These are phyloP conservation scores for Ceratosolen solmsi DNA, from an alignment of 1,140 invertebrate species.

Conservation along the genomic window DNA sequence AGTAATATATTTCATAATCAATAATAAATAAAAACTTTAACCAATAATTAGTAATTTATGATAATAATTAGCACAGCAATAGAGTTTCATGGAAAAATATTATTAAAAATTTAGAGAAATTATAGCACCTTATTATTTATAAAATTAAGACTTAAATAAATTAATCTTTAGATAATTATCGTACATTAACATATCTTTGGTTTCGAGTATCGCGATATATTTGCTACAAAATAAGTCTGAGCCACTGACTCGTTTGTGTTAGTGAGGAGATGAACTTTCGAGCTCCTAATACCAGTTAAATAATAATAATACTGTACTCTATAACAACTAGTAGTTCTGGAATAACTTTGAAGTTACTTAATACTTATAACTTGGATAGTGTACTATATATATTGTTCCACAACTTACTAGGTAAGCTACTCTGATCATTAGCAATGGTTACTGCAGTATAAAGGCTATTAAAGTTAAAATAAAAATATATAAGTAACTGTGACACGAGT, in stretches of 20 bases:
- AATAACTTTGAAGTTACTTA: constrained; percentile 10
- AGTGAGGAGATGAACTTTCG: not conserved
- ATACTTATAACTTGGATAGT: not conserved
- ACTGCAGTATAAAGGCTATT: not conserved
- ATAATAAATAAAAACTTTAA: too few relatives aligned
- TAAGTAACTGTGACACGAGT: not conserved
- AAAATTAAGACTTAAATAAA: too few relatives aligned
- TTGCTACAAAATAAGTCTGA: not conserved
- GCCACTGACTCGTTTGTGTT: too few relatives aligned
- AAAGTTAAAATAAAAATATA: constrained; percentile 3
- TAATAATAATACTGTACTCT: constrained; percentile 18
- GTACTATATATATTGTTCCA: not conserved
- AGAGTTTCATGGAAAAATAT: too few relatives aligned
- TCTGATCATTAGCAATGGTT: not conserved
- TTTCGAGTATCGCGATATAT: too few relatives aligned
- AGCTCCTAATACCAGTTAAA: constrained; percentile 4
- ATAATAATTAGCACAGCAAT: too few relatives aligned
- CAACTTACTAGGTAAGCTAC: not conserved
- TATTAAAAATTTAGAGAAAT: too few relatives aligned
- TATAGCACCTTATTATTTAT: too few relatives aligned
- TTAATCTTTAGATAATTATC: too few relatives aligned
- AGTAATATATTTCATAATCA: too few relatives aligned
- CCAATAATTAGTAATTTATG: too few relatives aligned
- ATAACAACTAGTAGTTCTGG: not conserved
- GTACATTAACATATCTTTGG: too few relatives aligned